These are phyloP conservation scores for Pocillopora grandis DNA, from an alignment of 92 coral and sea anemone species.

Conservation along the genomic window DNA sequence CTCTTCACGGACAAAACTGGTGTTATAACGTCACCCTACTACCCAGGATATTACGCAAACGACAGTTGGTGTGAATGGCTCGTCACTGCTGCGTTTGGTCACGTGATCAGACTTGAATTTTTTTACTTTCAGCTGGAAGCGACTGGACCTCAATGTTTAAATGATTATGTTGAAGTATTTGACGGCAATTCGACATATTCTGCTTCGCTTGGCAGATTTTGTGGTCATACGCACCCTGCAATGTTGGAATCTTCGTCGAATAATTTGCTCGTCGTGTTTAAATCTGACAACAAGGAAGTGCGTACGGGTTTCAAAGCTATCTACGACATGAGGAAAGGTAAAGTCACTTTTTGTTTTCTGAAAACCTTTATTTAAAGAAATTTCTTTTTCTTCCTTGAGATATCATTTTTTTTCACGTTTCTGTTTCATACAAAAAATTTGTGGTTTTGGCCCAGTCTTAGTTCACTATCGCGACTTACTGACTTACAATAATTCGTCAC, in stretches of 20 bases:
- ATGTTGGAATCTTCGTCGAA: neutral
- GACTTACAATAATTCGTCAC: too few relatives aligned
- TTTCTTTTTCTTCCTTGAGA: too few relatives aligned
- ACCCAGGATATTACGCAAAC: slow-evolving; percentile 67
- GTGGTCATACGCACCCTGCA: slow-evolving; percentile 12
- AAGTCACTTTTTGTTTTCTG: too few relatives aligned
- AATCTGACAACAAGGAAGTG: neutral
- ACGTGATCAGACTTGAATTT: slow-evolving; percentile 23
- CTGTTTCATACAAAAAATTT: too few relatives aligned
- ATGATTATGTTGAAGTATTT: slow-evolving; percentile 15
- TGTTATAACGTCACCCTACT: slow-evolving; percentile 61
- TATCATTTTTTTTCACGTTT: too few relatives aligned
- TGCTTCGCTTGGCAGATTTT: slow-evolving; percentile 19
- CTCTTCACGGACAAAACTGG: slow-evolving; percentile 7
- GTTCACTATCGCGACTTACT: too few relatives aligned
- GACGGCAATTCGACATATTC: slow-evolving; percentile 2
- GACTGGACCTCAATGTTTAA: neutral
- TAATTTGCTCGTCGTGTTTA: neutral
- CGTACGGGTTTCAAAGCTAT: slow-evolving; percentile 52
- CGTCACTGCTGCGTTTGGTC: neutral
- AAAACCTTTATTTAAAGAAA: too few relatives aligned
- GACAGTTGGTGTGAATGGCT: slow-evolving; percentile 46
- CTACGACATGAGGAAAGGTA: slow-evolving; percentile 31
- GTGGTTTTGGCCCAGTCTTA: too few relatives aligned
- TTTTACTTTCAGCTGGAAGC: slow-evolving; percentile 7